Evolutionary conservation across 2,113 vertebrate genomes (phyloP).

Genomic region (Oxyura jamaicensis): DNA sequence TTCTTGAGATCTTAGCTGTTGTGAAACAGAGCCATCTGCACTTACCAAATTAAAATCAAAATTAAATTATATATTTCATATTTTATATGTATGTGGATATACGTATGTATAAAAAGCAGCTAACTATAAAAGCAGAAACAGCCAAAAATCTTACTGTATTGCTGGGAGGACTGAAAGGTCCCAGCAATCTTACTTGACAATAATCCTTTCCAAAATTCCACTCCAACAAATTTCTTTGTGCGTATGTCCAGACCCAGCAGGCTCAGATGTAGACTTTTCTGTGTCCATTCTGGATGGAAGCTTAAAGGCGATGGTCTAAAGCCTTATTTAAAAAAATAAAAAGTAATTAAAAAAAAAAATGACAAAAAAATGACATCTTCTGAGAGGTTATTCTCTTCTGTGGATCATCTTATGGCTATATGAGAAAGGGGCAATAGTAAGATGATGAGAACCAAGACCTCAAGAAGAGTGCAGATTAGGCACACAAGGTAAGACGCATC

Average conservation of each 20-base stretch:
- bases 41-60: background rate
- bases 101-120: background rate
- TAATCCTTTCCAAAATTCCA: background rate
- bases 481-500: background rate
- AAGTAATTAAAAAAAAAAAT: too few relatives aligned
- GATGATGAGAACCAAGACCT: background rate
- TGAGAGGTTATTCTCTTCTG: background rate
- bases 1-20: constrained; percentile 1
- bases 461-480: background rate
- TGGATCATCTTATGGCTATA: background rate
- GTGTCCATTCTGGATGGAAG: background rate
- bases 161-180: background rate
- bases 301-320: background rate
- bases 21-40: constrained; percentile 31
- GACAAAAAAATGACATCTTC: background rate
- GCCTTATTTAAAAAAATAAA: background rate
- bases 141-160: background rate
- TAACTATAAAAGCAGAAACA: background rate
- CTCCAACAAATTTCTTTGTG: background rate
- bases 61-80: background rate
- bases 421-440: background rate
- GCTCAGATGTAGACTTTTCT: background rate
- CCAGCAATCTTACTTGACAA: background rate
- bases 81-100: background rate
- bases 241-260: background rate